Evolutionary conservation across 2,888 invertebrate genomes (phyloP), one percentile per base, ranked within the genome.

Genomic region (Catocala fraxini): DNA sequence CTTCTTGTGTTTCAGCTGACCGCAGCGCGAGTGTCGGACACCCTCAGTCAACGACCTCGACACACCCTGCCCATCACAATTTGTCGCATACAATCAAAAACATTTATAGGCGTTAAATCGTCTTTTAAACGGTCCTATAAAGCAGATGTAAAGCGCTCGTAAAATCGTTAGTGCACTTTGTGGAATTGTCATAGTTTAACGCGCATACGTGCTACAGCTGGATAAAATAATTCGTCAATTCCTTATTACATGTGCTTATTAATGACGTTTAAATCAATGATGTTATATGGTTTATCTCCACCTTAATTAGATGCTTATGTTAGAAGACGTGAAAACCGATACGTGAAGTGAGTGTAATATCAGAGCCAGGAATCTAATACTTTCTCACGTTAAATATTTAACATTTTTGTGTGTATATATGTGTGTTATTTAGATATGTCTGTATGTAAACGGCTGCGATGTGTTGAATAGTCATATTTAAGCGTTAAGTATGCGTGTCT

Each of bases 401-500:
- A 68, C 61, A 65, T 62, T 69, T 46, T 61, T 59, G 51, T 63
- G 57, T 68, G 56, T 63, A 55, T 66, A 43, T 68, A 56, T 65
- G 61, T 63, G 67, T 68, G 63, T 71, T 76, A 72, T 72, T 76
- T 73, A 70, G 70, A 58, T 70, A 70, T 77, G 73, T 79, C 71
- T 79, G 82, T 83, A 80, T 83, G 82, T 81, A 80, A 81, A 81
- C 77, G 78, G 64, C 70, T 78, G 84, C 85, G 86, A 86, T 81
- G 76, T 83, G 81, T 86, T 89, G 85, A 86, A 90, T 87, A 88
- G 84, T 89, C 83, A 87, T 87, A 88, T 90, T 88, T 87, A 86
- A 88, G 89, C 88, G 89, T 89, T 89, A 89, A 90, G 88, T 89
- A 91, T 91, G 90, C 88, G 81, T 89, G 86, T 88, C 88, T 91